Percentiles rank a stretch among this genome's conserved stretches.
Conservation (phyloP, 1,140 invertebrate species). For the Harpegnathos saltator region DNA sequence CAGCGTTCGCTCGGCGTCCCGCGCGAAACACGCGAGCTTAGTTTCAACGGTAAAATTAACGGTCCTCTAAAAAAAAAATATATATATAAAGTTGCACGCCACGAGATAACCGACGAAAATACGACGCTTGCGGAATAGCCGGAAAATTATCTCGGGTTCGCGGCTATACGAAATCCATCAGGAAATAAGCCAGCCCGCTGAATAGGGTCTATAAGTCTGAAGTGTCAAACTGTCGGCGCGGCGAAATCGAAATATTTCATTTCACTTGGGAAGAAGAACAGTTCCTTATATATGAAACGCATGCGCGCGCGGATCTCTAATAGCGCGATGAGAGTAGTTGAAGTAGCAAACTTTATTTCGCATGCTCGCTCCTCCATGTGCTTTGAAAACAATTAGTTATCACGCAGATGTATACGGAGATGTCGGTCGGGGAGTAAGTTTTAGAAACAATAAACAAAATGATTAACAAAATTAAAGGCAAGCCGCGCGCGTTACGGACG, state of each 20-base stretch:
- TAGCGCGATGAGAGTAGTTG: not conserved
- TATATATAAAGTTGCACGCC: no score
- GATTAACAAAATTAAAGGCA: constrained; percentile 31
- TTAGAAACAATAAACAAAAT: constrained; percentile 44
- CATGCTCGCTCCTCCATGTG: not conserved
- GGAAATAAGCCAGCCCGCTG: constrained; percentile 41
- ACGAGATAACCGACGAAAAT: no score
- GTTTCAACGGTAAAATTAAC: no score
- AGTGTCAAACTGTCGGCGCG: not conserved
- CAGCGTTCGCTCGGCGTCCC: no score
- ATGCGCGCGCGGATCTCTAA: constrained; percentile 19
- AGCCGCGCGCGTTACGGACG: constrained; percentile 32
- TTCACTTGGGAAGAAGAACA: not conserved
- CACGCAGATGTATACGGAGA: not conserved
- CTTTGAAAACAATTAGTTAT: constrained; percentile 12
- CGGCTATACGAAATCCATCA: constrained; percentile 41
- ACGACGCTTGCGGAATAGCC: constrained; percentile 11
- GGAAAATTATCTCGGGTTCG: constrained; percentile 31
- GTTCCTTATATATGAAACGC: not conserved
- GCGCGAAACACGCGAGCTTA: no score
- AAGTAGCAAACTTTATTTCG: not conserved
- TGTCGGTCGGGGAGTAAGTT: not conserved
- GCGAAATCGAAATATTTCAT: constrained; percentile 55
- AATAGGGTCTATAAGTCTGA: constrained; percentile 2
- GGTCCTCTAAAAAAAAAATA: no score